Conservation (phyloP, 2,797 vertebrate genomes). For the Valencia hispanica region DNA sequence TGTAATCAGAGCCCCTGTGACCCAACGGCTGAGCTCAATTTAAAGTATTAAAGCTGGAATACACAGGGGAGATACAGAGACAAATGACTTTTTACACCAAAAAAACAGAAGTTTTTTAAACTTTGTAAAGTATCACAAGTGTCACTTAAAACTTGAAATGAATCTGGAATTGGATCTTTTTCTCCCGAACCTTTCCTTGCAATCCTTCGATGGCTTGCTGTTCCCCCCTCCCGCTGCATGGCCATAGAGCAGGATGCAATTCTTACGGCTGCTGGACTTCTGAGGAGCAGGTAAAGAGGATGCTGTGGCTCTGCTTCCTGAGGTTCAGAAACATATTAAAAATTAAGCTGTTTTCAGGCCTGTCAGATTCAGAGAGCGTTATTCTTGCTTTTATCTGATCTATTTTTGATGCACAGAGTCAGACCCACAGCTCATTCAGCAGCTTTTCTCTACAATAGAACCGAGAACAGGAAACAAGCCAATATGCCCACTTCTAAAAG, state of each 20-base stretch:
- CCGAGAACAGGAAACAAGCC: neutral
- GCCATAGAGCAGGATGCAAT: constrained; percentile 14
- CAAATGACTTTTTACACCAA: constrained; percentile 53
- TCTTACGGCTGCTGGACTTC: constrained; percentile 50
- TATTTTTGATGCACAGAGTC: constrained; percentile 29
- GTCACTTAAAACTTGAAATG: constrained; percentile 46
- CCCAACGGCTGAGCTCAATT: constrained; percentile 63
- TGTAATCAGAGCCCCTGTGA: constrained; percentile 75
- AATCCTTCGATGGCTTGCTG: constrained; percentile 11
- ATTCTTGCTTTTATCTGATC: constrained; percentile 43
- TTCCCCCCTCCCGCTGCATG: neutral
- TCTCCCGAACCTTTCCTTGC: constrained; percentile 39
- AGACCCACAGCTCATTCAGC: constrained; percentile 13
- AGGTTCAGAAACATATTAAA: constrained; percentile 55
- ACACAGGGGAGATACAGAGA: constrained; percentile 52
- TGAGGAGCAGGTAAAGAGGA: constrained; percentile 31
- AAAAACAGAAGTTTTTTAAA: constrained; percentile 55
- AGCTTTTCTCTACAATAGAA: neutral
- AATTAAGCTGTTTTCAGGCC: constrained; percentile 61
- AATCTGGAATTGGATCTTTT: constrained; percentile 46
- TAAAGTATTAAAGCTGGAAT: constrained; percentile 63
- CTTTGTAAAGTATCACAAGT: constrained; percentile 54
- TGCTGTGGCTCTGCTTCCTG: constrained; percentile 7
- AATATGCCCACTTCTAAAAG: neutral
- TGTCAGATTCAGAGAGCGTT: constrained; percentile 51